Base-by-base conservation (phyloP, 2,113 vertebrate genomes). In the Paratilapia polleni region DNA sequence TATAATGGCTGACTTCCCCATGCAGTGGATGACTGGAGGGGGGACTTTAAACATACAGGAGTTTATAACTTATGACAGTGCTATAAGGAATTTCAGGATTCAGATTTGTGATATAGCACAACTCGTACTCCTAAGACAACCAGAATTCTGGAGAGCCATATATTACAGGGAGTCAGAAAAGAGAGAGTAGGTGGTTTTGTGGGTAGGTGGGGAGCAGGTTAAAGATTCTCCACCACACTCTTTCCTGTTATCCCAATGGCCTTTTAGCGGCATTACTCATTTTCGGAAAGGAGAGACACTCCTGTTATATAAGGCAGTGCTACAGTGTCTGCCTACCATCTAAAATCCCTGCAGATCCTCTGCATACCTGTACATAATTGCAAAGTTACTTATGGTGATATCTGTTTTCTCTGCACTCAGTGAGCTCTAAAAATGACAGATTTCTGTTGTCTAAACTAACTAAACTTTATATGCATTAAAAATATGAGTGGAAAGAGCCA, bases 251-350 rank as follows among this genome's bases (percentile, higher is more conserved):
- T 91, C 88, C 90, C 78, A 80, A 68, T 82, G 84, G 83, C 84
- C 78, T 90, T 90, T 91, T 82, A 84, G 86, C 57, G 52, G 81
- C 88, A 86, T 94, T 91, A 93, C 88, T 93, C 92, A 93, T 91
- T 90, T 93, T 90, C 62, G 88, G 90, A 89, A 66, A 86, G 88
- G 90, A 90, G 88, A 93, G 88, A 90, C 88, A 88, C 87, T 90
- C 58, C 56, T 86, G 91, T 94, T 94, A 91, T 73, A 89, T 93
- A 94, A 94, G 59, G 60, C 61, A 81, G 57, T 66, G 84, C 82
- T 83, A 78, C 81, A 90, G 43, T 90, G 57, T 64, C 84, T 89
- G 87, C 85, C 84, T 90, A 85, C 80, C 73, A 38, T 49, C 62
- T 83, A 64, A 88, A 86, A 86, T 82, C 82, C 82, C 84, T 74